These are phyloP conservation scores for Chlamydotis undulata DNA, from an alignment of 2,113 vertebrate species.

Conservation along the genomic window DNA sequence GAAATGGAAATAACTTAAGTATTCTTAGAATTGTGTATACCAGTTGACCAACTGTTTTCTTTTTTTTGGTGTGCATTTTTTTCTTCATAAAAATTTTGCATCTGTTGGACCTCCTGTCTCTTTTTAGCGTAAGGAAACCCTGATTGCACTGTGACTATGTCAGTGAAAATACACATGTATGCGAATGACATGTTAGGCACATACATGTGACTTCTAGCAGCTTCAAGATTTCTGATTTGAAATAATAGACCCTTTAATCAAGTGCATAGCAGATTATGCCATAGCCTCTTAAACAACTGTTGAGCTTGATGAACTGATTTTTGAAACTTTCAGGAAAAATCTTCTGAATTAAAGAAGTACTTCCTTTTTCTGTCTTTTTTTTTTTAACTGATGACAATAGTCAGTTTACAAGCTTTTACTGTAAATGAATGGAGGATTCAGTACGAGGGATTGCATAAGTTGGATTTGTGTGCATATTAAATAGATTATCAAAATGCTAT, in stretches of 20 bases:
- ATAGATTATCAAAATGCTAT: background rate
- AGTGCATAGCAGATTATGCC: background rate
- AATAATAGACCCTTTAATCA: background rate
- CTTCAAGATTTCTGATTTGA: background rate
- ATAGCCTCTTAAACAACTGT: background rate
- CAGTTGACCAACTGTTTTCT: background rate
- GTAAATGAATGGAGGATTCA: background rate
- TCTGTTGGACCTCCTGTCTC: background rate
- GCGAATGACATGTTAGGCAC: background rate
- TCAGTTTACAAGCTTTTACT: background rate
- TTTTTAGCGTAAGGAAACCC: background rate
- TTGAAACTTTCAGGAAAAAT: background rate
- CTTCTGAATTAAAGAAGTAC: background rate
- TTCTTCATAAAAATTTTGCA: background rate
- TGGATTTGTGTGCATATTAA: background rate
- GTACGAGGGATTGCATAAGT: background rate
- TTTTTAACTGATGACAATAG: background rate
- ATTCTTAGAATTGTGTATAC: background rate
- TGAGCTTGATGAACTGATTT: background rate
- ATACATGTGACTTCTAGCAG: background rate
- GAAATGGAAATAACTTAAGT: background rate
- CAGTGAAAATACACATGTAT: background rate
- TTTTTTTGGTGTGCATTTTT: background rate
- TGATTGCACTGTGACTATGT: background rate
- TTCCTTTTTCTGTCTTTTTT: background rate